Evolutionary conservation across 2,888 invertebrate species (phyloP).

Genomic region (Charanyca ferruginea): DNA sequence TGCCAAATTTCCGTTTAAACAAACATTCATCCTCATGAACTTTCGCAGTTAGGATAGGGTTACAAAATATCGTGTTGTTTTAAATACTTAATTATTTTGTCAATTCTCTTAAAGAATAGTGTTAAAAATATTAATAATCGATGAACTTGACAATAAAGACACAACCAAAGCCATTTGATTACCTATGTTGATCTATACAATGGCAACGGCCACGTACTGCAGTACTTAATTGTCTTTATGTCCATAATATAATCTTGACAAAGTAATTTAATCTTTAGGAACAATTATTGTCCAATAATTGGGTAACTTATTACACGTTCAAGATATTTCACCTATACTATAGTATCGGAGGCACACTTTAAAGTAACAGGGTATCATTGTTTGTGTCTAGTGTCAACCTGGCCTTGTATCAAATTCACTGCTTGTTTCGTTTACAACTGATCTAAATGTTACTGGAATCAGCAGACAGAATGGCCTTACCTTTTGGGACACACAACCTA

Average conservation of each 20-base stretch:
- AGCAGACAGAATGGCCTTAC: slow-evolving; percentile 66
- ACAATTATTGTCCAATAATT: slow-evolving; percentile 10
- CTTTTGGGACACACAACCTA: slow-evolving; percentile 58
- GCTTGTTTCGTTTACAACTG: slow-evolving; percentile 67
- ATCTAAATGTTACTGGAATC: slow-evolving; percentile 75
- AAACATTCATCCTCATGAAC: too few relatives aligned
- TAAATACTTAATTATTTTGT: not conserved
- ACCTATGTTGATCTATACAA: too few relatives aligned
- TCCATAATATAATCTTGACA: slow-evolving; percentile 8
- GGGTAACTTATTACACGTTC: slow-evolving; percentile 2
- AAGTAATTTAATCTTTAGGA: slow-evolving; percentile 20
- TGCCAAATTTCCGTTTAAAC: too few relatives aligned
- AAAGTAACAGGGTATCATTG: slow-evolving; percentile 52
- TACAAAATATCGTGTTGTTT: too few relatives aligned
- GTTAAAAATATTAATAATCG: not conserved
- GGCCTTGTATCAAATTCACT: slow-evolving; percentile 74
- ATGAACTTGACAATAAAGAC: not conserved
- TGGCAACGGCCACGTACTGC: too few relatives aligned
- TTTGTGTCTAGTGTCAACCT: slow-evolving; percentile 64
- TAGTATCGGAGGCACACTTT: slow-evolving; percentile 27
- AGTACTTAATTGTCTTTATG: too few relatives aligned
- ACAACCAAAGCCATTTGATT: not conserved
- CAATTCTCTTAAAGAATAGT: not conserved
- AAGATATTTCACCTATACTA: slow-evolving; percentile 18
- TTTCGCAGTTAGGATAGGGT: too few relatives aligned